A percentile compares a stretch with the other conserved stretches of the same genome.
Conservation (phyloP, 2,113 vertebrate species). For the Caretta caretta region DNA sequence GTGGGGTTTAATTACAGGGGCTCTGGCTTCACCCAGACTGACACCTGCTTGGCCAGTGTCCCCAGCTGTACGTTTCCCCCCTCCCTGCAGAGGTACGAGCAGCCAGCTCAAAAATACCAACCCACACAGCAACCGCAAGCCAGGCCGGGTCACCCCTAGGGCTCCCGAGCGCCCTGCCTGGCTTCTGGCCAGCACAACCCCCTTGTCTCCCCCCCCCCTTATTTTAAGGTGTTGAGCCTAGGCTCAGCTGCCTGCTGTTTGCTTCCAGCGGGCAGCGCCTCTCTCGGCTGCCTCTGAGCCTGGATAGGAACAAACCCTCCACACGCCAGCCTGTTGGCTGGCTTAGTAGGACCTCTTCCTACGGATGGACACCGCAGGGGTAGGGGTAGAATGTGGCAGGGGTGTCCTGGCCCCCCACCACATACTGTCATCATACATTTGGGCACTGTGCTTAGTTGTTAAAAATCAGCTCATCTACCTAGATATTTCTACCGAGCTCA, state of each 20-base stretch:
- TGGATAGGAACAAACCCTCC: not conserved
- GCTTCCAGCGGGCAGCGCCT: not conserved
- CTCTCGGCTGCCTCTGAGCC: not conserved
- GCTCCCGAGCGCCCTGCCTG: not conserved
- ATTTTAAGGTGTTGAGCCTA: not conserved
- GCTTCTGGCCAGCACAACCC: not conserved
- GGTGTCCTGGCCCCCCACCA: not conserved
- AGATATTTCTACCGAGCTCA: not conserved
- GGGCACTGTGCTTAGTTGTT: too few relatives aligned
- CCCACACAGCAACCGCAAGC: not conserved
- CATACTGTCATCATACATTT: fast-evolving
- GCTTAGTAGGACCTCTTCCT: not conserved
- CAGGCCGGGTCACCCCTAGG: not conserved
- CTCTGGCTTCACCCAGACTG: not conserved
- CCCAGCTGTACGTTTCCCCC: not conserved
- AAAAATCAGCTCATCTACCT: not conserved
- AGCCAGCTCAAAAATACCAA: not conserved
- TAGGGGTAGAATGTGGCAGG: not conserved
- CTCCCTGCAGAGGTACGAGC: not conserved
- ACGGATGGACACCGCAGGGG: not conserved
- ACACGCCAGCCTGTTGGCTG: not conserved
- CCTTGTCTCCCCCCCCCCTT: not conserved
- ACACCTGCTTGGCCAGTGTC: not conserved
- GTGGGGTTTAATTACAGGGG: not conserved
- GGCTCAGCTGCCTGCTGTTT: not conserved